A percentile compares a stretch with the other conserved stretches of the same genome.
Conservation (phyloP, 2,113 vertebrate genomes). For the Grammomys surdaster region DNA sequence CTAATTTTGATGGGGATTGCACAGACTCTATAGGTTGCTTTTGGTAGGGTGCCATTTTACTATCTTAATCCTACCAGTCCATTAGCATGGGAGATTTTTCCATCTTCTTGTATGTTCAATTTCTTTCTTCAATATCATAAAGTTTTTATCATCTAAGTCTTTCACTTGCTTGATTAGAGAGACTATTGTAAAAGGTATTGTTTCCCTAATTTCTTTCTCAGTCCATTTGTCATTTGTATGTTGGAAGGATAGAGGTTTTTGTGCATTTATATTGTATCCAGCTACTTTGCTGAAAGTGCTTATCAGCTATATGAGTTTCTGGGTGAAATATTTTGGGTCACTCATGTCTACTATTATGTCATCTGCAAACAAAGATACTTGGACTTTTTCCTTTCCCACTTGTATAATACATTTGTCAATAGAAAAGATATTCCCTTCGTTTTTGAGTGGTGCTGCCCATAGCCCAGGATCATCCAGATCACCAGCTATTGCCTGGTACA, state of each 20-base stretch:
- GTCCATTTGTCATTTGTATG: neutral
- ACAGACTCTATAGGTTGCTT: neutral
- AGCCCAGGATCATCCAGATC: neutral
- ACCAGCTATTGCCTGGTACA: neutral
- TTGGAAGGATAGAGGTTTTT: too few species aligned
- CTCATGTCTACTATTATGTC: neutral
- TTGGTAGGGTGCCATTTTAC: neutral
- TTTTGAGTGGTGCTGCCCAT: neutral
- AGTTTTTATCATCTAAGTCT: neutral
- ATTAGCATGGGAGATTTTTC: neutral
- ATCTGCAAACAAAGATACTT: neutral
- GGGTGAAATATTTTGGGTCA: neutral
- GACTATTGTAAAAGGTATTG: neutral
- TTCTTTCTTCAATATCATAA: neutral
- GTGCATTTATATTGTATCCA: neutral
- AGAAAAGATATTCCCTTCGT: neutral
- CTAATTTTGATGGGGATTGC: neutral
- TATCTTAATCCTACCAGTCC: neutral
- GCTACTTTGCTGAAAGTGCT: neutral
- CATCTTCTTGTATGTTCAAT: neutral
- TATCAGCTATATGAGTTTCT: neutral
- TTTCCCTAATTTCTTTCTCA: neutral
- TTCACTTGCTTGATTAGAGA: neutral
- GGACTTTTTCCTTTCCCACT: neutral
- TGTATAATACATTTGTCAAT: neutral